Conservation (phyloP, 2,797 vertebrate species). For the Brachyalestes nurse region DNA sequence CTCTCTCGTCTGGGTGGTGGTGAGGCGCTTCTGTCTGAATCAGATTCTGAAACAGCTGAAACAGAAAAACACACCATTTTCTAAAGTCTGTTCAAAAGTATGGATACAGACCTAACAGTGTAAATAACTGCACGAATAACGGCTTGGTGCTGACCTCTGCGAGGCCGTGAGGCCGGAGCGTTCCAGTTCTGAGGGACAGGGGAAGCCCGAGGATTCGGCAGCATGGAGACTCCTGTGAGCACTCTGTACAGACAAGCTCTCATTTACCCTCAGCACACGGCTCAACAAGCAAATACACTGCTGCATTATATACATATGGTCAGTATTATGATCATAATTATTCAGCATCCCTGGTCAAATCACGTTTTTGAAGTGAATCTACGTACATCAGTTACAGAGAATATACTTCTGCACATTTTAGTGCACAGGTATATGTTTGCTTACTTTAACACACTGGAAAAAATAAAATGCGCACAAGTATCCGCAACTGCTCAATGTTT, state of each 20-base stretch:
- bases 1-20: constrained; percentile 66
- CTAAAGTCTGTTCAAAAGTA: background rate
- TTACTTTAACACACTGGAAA: too few species aligned
- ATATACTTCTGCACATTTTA: too few species aligned
- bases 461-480: too few species aligned
- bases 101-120: background rate
- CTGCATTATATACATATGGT: background rate
- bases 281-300: background rate
- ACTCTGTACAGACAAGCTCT: constrained; percentile 58
- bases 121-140: background rate
- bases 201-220: constrained; percentile 76
- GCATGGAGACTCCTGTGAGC: constrained; percentile 72
- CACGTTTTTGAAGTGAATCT: too few species aligned
- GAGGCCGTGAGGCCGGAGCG: constrained; percentile 69
- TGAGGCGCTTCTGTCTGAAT: constrained; percentile 75
- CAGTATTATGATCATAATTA: too few species aligned
- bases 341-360: too few species aligned
- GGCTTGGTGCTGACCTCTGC: constrained; percentile 56
- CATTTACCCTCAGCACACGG: constrained; percentile 38
- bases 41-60: constrained; percentile 76
- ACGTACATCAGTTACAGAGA: too few species aligned
- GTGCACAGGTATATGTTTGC: too few species aligned
- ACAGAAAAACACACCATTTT: background rate
- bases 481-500: too few species aligned
- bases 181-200: constrained; percentile 63